Evolutionary conservation across 2,888 invertebrate species (phyloP), one percentile per base, ranked within the genome.

Genomic region (Apotomis betuletana): DNA sequence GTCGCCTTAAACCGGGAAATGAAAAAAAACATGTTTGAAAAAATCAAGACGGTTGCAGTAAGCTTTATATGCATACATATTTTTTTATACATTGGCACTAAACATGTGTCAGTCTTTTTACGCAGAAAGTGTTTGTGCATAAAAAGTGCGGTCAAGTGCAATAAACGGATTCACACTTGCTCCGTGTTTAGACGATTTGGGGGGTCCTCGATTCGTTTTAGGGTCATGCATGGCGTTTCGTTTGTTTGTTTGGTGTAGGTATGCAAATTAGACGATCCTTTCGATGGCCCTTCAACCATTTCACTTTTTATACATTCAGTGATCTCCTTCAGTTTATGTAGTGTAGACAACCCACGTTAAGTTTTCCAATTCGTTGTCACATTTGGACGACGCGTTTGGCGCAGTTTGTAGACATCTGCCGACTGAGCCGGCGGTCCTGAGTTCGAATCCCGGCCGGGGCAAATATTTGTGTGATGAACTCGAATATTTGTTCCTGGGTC

Each of bases 91-190:
- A 36, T 10, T 2, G n/a, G 27, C 49, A 41, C 44, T 15, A 49
- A 59, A 83, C 80, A 80, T 77, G 77, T 82, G 81, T 75, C 74
- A 67, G 62, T 27, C 27, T 27, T 27, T 27, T 27, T 27, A 27
- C 2, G 27, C 27, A 27, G 46, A 75, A 76, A 73, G 67, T 51
- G 69, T 64, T 68, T 65, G 55, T 55, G 64, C 82, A 80, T 83
- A 86, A 87, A 87, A 88, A 87, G 81, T 86, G 86, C 81, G 88
- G 88, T 87, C 82, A 85, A 74, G 49, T 69, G 78, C 81, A 78
- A 81, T 80, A 82, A 81, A 79, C 73, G 58, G 76, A 73, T 82
- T 82, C 78, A 78, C 81, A 83, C 80, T 79, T 83, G 67, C 75
- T 67, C 74, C 77, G 77, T 77, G 75, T 80, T 81, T 76, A 49